Percentiles rank a stretch among this genome's conserved stretches.
These are phyloP conservation scores for Aythya baeri DNA, from an alignment of 2,113 vertebrate species.

Conservation along the genomic window DNA sequence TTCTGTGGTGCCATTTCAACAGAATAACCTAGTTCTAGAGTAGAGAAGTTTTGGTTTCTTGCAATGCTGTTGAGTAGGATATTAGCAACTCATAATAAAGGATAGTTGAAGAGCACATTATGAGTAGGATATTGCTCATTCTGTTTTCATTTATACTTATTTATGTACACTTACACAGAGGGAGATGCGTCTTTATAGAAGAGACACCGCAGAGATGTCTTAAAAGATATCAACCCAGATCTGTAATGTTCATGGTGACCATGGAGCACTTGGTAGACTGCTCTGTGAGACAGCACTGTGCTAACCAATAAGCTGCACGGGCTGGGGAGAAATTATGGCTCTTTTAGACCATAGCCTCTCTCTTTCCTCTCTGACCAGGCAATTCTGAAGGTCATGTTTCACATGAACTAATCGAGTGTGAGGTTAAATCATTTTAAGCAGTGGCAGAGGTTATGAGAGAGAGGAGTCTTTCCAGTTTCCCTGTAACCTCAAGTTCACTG, in stretches of 20 bases:
- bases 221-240: too few species aligned
- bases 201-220: too few species aligned
- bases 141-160: neutral
- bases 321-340: neutral
- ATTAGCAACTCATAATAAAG: neutral
- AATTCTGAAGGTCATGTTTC: constrained; percentile 1
- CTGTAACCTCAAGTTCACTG: neutral
- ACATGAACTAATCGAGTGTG: neutral
- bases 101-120: too few species aligned
- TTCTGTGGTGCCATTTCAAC: neutral
- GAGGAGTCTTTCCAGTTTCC: neutral
- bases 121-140: neutral
- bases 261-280: too few species aligned
- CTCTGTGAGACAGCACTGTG: too few species aligned
- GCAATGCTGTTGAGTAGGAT: neutral
- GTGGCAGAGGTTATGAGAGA: neutral
- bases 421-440: constrained; percentile 27
- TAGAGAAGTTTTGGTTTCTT: neutral
- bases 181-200: too few species aligned
- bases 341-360: neutral
- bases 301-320: neutral
- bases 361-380: neutral
- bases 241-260: too few species aligned
- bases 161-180: too few species aligned
- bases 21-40: too few species aligned